Base-by-base conservation (phyloP, 2,888 invertebrate species). In the Endomychus coccineus region DNA sequence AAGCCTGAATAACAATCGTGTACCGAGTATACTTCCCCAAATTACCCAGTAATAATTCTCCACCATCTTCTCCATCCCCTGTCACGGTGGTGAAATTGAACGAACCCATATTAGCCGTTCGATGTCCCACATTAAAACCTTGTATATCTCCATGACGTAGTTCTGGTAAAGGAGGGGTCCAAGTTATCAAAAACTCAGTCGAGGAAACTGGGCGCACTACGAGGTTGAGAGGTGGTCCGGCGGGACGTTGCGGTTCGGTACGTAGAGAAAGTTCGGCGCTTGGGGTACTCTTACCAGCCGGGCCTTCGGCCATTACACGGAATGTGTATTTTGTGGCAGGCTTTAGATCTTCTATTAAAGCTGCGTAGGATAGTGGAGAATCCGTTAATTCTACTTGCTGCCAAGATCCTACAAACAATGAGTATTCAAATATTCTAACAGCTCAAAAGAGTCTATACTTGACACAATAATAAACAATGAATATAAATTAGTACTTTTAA, bases 121-220 rank as follows among this genome's bases (percentile, higher is more conserved):
- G 64, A 55, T 74, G 78, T 4, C 80, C 85, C 13, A 87, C 74
- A 59, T 83, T 83, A 56, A 81, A 86, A 14, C 85, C 84, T 51
- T 53, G 74, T 40, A 84, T 76, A 45, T 82, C 78, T 1, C 86
- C 86, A 56, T 87, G 82, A 28, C 81, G 71, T 16, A 81, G 59
- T 50, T 83, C 81, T 0, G 71, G 64, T 10, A 77, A 52, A 0
- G 86, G 86, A 0, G 84, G 80, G 45, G 78, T 69, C 79, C 86
- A 86, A 5, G 79, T 80, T 6, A 86, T 75, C 19, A 80, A 65
- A 7, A 86, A 68, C 57, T 83, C 80, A 2, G 80, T 80, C 4
- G 85, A 83, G 0, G 82, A 81, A 11, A 83, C 68, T 1, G 85
- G 76, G 29, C 80, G 68, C 1, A 79, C 80, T 16, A 73, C 70